Evolutionary conservation across 2,888 invertebrate genomes (phyloP), one percentile per base, ranked within the genome.

Genomic region (Lycophotia porphyrea): DNA sequence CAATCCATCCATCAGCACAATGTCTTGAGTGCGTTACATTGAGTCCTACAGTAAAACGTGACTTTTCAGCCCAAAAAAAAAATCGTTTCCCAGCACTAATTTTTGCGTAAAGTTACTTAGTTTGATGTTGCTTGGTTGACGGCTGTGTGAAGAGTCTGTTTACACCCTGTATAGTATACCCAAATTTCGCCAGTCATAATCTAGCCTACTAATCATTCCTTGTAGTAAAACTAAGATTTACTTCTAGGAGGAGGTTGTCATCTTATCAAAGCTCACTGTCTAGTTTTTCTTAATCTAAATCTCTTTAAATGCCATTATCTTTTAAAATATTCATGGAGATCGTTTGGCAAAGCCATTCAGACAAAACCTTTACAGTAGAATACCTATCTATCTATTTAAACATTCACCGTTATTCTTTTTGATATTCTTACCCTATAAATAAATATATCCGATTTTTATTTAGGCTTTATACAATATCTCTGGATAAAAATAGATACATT

Each of bases 401-500:
- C 18, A 49, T 61, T 55, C 24, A 34, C 34, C 21, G 31, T 39
- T 15, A 24, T 31, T 13, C 2, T 9, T 49, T 21, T 64, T 52
- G 21, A 27, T 36, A 18, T n/a, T 15, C n/a, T 15, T 39, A 34
- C 4, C 24, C 71, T 47, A 78, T 71, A 47, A 71, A 71, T 77
- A 68, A 27, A 60, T 24, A 60, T 7, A 36, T 49, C n/a, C 42
- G 13, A 34, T 21, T 24, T 75, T 39, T 39, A 13, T 39, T 2
- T 2, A 39, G 39, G 11, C 11, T 39, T 39, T 39, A 13, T 39
- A 39, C 2, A 39, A 39, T 39, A 39, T 39, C 39, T n/a, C 39
- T 55, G 1, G 18, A 27, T 73, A 47, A 55, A 73, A 80, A 80
- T 64, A 77, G 47, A 73, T 47, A 55, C 5, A 47, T 55, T 55